A percentile compares a stretch with the other conserved stretches of the same genome.
Conservation (phyloP, 1,140 invertebrate species). For the Zaprionus capensis region DNA sequence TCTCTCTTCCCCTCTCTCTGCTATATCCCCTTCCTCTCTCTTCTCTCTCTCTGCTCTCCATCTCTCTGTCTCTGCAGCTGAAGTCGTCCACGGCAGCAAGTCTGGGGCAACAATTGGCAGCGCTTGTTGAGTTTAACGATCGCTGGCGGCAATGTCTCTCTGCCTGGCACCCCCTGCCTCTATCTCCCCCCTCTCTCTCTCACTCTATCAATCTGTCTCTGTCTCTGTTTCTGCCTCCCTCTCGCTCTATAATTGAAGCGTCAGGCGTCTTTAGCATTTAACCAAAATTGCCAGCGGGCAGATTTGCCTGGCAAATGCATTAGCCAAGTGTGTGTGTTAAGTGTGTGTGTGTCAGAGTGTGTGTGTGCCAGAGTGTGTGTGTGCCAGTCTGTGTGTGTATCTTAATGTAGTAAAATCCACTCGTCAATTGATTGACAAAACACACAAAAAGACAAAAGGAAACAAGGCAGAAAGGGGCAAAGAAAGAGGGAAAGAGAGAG, state of each 20-base stretch:
- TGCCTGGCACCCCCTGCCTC: slow-evolving; percentile 9
- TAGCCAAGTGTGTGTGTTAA: slow-evolving; percentile 20
- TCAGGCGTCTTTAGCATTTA: slow-evolving; percentile 59
- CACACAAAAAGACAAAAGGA: not conserved
- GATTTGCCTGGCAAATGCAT: slow-evolving; percentile 35
- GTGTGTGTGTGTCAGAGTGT: not conserved
- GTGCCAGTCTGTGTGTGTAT: not conserved
- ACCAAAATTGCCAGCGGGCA: slow-evolving; percentile 43
- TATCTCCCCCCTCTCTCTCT: not conserved
- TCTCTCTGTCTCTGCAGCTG: not conserved
- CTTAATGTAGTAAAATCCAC: not conserved
- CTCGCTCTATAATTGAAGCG: slow-evolving; percentile 59
- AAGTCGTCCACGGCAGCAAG: not conserved
- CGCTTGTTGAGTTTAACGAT: slow-evolving; percentile 65
- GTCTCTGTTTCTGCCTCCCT: slow-evolving; percentile 2
- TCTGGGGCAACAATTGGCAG: slow-evolving; percentile 25
- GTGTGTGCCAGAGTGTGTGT: not conserved
- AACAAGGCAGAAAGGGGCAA: not conserved
- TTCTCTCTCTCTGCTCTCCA: no score
- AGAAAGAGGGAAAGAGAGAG: not conserved
- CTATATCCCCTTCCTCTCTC: no score
- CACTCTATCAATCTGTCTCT: not conserved
- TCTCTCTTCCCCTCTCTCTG: not conserved
- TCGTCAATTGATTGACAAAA: slow-evolving; percentile 1
- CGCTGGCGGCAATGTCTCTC: slow-evolving; percentile 50